Percentiles rank a stretch among this genome's conserved stretches.
These are phyloP conservation scores for Trachelipus rathkii DNA, from an alignment of 1,140 invertebrate genomes.

Conservation along the genomic window DNA sequence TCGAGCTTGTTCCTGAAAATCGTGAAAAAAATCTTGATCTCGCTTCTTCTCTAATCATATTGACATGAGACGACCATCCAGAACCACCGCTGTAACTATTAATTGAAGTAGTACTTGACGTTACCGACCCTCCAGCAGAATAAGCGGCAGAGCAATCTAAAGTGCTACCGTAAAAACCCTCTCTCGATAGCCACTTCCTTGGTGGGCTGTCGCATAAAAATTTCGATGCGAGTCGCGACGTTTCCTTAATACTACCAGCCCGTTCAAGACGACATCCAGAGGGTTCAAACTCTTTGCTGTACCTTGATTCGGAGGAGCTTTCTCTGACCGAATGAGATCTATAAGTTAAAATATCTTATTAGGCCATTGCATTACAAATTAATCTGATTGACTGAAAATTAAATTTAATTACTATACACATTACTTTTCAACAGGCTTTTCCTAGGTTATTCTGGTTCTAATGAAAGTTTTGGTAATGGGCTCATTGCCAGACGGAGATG, in stretches of 20 bases:
- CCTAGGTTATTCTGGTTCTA: background rate
- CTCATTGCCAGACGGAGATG: no score
- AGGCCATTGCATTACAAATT: no score
- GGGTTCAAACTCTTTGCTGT: background rate
- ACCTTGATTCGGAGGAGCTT: background rate
- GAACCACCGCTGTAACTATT: constrained; percentile 13
- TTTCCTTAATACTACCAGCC: constrained; percentile 28
- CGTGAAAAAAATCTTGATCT: background rate
- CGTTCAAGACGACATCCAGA: constrained; percentile 17
- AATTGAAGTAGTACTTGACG: constrained; percentile 13
- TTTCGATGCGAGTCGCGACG: background rate
- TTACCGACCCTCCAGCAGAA: constrained; percentile 12
- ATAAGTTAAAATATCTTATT: background rate
- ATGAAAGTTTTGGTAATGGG: background rate
- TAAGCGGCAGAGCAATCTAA: background rate
- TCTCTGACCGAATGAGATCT: constrained; percentile 4
- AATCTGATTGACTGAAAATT: no score
- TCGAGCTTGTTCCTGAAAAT: background rate
- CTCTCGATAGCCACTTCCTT: constrained; percentile 19
- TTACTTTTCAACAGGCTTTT: background rate
- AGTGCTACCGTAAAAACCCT: constrained; percentile 12
- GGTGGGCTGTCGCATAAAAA: background rate
- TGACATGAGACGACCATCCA: constrained; percentile 26
- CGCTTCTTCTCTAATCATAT: constrained; percentile 26
- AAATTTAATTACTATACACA: no score